Evolutionary conservation across 2,113 vertebrate genomes (phyloP).

Genomic region (Mellivora capensis): DNA sequence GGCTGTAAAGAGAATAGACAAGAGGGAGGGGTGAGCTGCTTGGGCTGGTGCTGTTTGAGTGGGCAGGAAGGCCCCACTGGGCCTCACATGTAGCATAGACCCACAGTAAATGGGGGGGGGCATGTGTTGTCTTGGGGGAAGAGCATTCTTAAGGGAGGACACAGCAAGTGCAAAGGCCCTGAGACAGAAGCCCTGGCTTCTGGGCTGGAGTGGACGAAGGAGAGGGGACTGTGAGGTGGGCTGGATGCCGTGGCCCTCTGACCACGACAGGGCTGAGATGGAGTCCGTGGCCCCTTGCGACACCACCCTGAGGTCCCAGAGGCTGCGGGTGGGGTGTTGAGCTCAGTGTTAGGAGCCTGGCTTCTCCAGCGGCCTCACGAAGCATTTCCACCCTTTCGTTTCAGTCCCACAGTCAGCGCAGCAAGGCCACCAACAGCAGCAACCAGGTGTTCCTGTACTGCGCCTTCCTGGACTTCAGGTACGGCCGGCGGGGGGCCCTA

Average conservation of each 20-base stretch:
- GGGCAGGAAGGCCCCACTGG: rapidly evolving
- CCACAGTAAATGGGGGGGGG: rapidly evolving
- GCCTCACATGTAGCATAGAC: not conserved
- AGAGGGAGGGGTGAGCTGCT: rapidly evolving
- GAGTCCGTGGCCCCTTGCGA: rapidly evolving
- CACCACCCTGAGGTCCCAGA: rapidly evolving
- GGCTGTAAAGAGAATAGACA: rapidly evolving
- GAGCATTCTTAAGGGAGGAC: no score
- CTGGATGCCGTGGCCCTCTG: not conserved
- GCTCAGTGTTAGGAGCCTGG: rapidly evolving
- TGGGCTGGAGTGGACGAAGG: not conserved
- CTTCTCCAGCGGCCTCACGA: not conserved
- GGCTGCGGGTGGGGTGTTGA: rapidly evolving
- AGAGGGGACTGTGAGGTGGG: rapidly evolving
- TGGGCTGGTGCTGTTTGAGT: rapidly evolving
- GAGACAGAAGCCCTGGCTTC: not conserved
- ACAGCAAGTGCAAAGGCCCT: not conserved
- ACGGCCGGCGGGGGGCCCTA: rapidly evolving
- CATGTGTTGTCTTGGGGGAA: not conserved
- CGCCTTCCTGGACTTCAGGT: slow-evolving; percentile 97
- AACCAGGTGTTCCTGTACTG: slow-evolving; percentile 92
- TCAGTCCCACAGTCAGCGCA: slow-evolving; percentile 87
- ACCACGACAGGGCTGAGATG: rapidly evolving
- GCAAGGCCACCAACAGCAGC: slow-evolving; percentile 85
- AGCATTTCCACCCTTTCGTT: slow-evolving; percentile 33